These are phyloP conservation scores for Periophthalmus magnuspinnatus DNA, from an alignment of 2,797 vertebrate species.

Conservation along the genomic window DNA sequence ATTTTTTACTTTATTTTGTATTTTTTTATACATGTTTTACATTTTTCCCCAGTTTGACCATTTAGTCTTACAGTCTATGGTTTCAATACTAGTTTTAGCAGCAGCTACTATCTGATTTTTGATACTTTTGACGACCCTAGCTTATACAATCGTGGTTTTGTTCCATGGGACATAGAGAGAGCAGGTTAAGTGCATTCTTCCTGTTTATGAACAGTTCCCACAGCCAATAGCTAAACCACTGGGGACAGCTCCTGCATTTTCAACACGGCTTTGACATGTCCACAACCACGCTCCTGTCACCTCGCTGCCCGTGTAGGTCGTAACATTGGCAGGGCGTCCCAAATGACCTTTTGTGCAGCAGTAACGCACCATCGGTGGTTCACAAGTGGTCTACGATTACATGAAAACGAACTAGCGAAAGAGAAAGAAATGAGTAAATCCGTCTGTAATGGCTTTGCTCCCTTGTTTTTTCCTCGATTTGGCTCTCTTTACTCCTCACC, in stretches of 20 bases:
- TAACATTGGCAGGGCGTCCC: conserved; percentile 36
- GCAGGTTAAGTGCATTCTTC: conserved; percentile 23
- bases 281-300: conserved; percentile 27
- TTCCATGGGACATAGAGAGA: conserved; percentile 23
- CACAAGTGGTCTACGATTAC: neutral
- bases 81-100: too few relatives aligned
- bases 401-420: conserved; percentile 13
- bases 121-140: neutral
- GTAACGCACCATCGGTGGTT: neutral
- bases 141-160: conserved; percentile 6
- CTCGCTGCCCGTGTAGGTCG: conserved; percentile 22
- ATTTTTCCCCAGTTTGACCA: too few relatives aligned
- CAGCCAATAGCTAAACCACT: conserved; percentile 39
- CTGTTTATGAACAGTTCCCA: conserved; percentile 40
- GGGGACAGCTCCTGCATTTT: conserved; percentile 40
- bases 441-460: conserved; percentile 23
- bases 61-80: too few relatives aligned
- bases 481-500: conserved; percentile 31
- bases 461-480: conserved; percentile 23
- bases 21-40: too few relatives aligned
- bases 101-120: too few relatives aligned
- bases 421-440: neutral
- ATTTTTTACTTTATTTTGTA: too few relatives aligned
- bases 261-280: conserved; percentile 36
- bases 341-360: conserved; percentile 49